A percentile compares a stretch with the other conserved stretches of the same genome.
These are phyloP conservation scores for Formica selysi DNA, from an alignment of 1,140 invertebrate species.

Conservation along the genomic window DNA sequence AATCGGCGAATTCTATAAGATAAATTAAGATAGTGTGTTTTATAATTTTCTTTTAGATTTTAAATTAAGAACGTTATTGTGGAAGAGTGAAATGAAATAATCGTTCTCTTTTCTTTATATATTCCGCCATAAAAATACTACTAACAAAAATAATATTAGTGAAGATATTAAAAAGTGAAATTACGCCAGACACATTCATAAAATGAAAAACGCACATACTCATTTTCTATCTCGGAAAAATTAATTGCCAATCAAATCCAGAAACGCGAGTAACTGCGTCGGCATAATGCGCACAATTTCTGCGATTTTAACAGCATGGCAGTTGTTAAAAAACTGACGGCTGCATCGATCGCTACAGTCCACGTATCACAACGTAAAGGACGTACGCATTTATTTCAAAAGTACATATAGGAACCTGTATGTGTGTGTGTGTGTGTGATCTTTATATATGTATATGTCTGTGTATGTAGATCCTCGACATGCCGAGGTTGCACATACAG, in stretches of 20 bases:
- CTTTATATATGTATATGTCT: neutral
- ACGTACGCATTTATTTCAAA: constrained; percentile 35
- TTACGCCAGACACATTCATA: constrained; percentile 5
- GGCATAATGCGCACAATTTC: constrained; percentile 33
- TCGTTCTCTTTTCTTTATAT: neutral
- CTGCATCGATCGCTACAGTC: constrained; percentile 36
- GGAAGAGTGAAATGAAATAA: neutral
- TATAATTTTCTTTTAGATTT: neutral
- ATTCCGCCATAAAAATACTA: constrained; percentile 7
- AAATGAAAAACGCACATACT: constrained; percentile 23
- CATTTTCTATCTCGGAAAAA: constrained; percentile 5
- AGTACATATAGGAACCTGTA: neutral
- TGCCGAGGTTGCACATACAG: constrained; percentile 32
- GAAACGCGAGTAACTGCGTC: constrained; percentile 13
- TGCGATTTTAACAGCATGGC: constrained; percentile 16
- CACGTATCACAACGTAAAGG: constrained; percentile 25
- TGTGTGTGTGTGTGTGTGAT: neutral
- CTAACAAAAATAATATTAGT: constrained; percentile 1
- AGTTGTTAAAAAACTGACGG: constrained; percentile 38
- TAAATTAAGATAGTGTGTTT: neutral
- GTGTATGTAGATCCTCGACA: neutral
- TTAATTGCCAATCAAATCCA: constrained; percentile 51
- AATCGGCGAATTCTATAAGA: neutral
- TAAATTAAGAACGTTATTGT: neutral
- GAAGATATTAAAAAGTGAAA: constrained; percentile 34